Conservation (phyloP, 2,888 invertebrate species). For the Callimorpha dominula region DNA sequence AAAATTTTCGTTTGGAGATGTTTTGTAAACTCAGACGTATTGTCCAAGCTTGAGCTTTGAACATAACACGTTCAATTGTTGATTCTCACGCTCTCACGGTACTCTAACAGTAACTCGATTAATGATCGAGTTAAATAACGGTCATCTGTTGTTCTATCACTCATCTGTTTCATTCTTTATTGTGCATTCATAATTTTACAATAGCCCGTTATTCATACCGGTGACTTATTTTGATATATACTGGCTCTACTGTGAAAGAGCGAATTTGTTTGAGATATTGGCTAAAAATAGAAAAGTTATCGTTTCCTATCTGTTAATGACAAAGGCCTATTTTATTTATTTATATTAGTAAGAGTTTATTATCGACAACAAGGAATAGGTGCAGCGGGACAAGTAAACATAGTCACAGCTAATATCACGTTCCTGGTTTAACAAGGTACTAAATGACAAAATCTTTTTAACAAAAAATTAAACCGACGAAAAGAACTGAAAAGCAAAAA, state of each 20-base stretch:
- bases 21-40: neutral
- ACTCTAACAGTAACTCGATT: constrained; percentile 25
- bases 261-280: neutral
- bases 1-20: neutral
- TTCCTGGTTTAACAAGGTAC: no score
- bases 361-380: no score
- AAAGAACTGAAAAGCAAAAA: no score
- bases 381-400: no score
- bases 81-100: constrained; percentile 33
- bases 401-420: no score
- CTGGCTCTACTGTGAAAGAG: neutral
- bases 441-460: no score
- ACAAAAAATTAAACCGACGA: no score
- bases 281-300: neutral
- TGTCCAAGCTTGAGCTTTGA: neutral
- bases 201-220: neutral
- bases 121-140: constrained; percentile 36
- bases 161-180: neutral
- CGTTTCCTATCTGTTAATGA: constrained; percentile 1
- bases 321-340: neutral
- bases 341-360: neutral
- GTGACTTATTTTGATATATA: neutral
- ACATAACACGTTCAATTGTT: neutral
- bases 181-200: constrained; percentile 3
- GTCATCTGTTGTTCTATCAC: constrained; percentile 13